Percentiles rank a stretch among this genome's conserved stretches.
Conservation (phyloP, 2,888 invertebrate species). For the Thecocarcelia acutangulata region DNA sequence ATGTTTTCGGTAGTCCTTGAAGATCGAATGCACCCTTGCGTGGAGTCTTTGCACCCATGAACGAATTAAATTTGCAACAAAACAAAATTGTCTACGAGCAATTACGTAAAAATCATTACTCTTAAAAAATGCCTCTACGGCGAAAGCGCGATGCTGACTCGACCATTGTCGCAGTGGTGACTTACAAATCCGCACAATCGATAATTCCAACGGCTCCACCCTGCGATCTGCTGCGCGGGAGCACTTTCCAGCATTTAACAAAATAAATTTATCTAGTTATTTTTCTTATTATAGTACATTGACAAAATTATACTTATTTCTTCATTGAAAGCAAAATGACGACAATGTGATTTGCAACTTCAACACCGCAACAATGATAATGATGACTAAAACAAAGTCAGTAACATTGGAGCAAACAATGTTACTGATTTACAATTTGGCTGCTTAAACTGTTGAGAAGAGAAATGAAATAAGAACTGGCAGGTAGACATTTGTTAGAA, state of each 20-base stretch:
- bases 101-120: no score
- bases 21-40: no score
- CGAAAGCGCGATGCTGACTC: no score
- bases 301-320: conserved; percentile 1
- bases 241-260: conserved; percentile 40
- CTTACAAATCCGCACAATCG: no score
- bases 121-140: no score
- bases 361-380: conserved; percentile 36
- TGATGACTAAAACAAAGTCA: conserved; percentile 36
- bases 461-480: conserved; percentile 22
- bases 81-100: no score
- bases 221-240: conserved; percentile 48
- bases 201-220: no score
- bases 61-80: no score
- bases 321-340: conserved; percentile 40
- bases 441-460: conserved; percentile 40
- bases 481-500: conserved; percentile 18
- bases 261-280: conserved; percentile 59
- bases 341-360: conserved; percentile 59
- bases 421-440: conserved; percentile 34
- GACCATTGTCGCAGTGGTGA: no score
- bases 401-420: conserved; percentile 23
- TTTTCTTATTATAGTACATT: conserved; percentile 24
- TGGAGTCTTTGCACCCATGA: no score
- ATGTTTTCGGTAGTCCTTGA: no score